Conservation (phyloP, 2,113 vertebrate genomes). For the Columbina picui region DNA sequence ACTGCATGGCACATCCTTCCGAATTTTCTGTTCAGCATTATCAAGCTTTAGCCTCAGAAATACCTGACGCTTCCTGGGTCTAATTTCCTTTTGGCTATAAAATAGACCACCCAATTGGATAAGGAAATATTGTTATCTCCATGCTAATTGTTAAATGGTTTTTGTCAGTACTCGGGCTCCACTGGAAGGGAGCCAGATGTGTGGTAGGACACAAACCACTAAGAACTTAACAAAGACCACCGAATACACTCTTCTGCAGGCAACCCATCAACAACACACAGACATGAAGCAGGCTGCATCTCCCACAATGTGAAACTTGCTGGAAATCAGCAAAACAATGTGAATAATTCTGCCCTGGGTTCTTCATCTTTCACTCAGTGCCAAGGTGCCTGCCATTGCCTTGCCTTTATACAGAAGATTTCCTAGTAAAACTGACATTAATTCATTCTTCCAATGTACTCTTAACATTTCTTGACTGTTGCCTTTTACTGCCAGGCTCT, state of each 20-base stretch:
- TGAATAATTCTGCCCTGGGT: no score
- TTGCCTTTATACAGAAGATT: not conserved
- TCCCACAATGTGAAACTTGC: rapidly evolving
- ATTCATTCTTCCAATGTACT: not conserved
- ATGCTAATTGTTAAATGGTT: slow-evolving; percentile 51
- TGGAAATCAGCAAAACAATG: not conserved
- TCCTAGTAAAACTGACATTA: not conserved
- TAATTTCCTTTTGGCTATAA: slow-evolving; percentile 54
- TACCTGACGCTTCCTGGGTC: slow-evolving; percentile 64
- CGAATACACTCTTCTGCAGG: not conserved
- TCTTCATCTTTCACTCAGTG: not conserved
- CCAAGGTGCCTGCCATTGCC: not conserved
- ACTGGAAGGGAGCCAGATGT: slow-evolving; percentile 24
- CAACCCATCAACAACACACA: not conserved
- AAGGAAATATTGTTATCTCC: slow-evolving; percentile 62
- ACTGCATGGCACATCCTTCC: not conserved
- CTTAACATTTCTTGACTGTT: not conserved
- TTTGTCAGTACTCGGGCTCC: not conserved
- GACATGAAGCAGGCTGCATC: not conserved
- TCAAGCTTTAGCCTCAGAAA: slow-evolving; percentile 31
- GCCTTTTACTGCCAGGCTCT: not conserved
- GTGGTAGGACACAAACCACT: not conserved
- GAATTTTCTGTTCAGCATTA: not conserved
- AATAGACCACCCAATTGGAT: slow-evolving; percentile 51
- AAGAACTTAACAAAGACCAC: not conserved